These are phyloP conservation scores for Ceratoteleas bidentatus DNA, from an alignment of 1,140 invertebrate genomes.

Conservation along the genomic window DNA sequence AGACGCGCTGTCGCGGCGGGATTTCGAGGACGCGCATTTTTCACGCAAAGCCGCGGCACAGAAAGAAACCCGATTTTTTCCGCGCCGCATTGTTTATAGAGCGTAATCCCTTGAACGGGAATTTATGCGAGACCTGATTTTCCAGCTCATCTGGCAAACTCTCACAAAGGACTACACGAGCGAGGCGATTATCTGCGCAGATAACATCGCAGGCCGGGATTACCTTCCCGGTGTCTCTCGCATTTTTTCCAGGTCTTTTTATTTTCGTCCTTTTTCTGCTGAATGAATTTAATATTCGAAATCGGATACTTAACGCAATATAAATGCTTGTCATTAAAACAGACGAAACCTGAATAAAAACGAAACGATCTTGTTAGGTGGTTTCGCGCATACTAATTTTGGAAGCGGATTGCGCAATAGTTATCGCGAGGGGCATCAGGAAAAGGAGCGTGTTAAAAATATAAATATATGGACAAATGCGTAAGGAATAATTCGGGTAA, in stretches of 20 bases:
- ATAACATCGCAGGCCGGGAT: slow-evolving; percentile 50
- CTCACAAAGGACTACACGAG: slow-evolving; percentile 58
- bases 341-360: slow-evolving; percentile 62
- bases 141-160: slow-evolving; percentile 67
- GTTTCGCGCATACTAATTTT: slow-evolving; percentile 62
- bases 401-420: slow-evolving; percentile 46
- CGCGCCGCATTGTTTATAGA: slow-evolving; percentile 69
- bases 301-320: slow-evolving; percentile 63
- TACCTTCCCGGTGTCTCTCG: slow-evolving; percentile 16
- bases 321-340: slow-evolving; percentile 67
- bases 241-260: slow-evolving; percentile 5
- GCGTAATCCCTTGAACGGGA: slow-evolving; percentile 69
- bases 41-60: slow-evolving; percentile 49
- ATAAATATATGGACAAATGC: slow-evolving; percentile 47
- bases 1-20: slow-evolving; percentile 58
- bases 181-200: slow-evolving; percentile 54
- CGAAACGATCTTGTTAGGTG: slow-evolving; percentile 62
- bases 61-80: slow-evolving; percentile 41
- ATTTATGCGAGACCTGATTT: slow-evolving; percentile 72
- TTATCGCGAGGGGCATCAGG: slow-evolving; percentile 49
- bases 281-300: slow-evolving; percentile 64
- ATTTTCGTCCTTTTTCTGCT: background rate
- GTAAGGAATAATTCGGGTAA: slow-evolving; percentile 43
- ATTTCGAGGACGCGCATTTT: slow-evolving; percentile 43
- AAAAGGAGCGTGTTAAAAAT: slow-evolving; percentile 47